A percentile compares a stretch with the other conserved stretches of the same genome.
phyloP scores from a whole-genome alignment of 2,888 invertebrate species.

The Ophioninae sp. region DNA sequence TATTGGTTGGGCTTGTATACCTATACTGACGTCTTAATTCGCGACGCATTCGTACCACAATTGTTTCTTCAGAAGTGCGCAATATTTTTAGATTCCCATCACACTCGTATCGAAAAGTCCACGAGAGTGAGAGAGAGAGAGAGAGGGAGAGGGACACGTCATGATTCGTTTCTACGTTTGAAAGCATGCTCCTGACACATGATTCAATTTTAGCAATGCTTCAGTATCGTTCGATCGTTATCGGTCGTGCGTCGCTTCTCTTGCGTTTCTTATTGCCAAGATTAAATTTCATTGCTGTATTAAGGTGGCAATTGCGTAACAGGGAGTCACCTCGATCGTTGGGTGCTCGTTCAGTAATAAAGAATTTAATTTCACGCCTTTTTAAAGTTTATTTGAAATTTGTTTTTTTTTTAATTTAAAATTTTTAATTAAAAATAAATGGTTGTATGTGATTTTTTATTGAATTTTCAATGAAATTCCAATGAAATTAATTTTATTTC shows the following conservation, averaged over 20 bases:
- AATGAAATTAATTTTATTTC: no score
- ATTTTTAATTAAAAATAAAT: not conserved
- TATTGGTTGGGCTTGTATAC: not conserved
- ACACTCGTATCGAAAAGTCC: conserved; percentile 2
- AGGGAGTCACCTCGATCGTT: not conserved
- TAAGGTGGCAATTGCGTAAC: not conserved
- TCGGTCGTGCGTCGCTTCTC: conserved; percentile 19
- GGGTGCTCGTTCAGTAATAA: not conserved
- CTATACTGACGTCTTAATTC: conserved; percentile 3
- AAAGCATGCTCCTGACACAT: conserved; percentile 16
- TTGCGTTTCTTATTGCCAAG: not conserved
- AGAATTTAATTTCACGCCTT: not conserved
- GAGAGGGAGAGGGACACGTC: conserved; percentile 26
- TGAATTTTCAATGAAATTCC: no score
- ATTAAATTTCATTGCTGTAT: not conserved
- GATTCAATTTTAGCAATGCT: conserved; percentile 45
- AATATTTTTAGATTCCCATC: conserved; percentile 53
- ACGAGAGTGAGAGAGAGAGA: conserved; percentile 11
- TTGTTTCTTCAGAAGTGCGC: conserved; percentile 24
- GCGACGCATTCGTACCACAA: conserved; percentile 6
- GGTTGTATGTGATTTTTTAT: no score
- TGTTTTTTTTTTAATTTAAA: not conserved
- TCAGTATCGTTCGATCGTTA: conserved; percentile 12
- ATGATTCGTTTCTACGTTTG: not conserved
- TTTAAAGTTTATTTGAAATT: not conserved